A percentile compares a stretch with the other conserved stretches of the same genome.
Conservation (phyloP, 2,113 vertebrate genomes). For the Muscicapa adusta region DNA sequence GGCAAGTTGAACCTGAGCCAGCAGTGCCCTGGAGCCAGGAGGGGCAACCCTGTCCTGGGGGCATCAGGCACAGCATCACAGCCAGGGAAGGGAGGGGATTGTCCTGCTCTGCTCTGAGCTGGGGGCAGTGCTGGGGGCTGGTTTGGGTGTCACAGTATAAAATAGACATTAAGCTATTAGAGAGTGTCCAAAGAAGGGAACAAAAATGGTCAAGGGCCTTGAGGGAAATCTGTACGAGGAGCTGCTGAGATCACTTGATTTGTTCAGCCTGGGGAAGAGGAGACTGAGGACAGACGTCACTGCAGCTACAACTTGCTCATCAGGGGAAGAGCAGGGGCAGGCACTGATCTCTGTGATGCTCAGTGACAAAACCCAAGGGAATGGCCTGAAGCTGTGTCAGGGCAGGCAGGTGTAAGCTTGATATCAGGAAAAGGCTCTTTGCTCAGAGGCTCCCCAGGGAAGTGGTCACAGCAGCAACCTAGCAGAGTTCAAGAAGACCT, state of each 20-base stretch:
- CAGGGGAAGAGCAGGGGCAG: fast-evolving
- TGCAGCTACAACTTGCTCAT: background rate
- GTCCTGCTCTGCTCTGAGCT: fast-evolving
- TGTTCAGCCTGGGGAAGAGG: background rate
- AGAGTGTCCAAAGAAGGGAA: background rate
- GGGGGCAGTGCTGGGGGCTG: fast-evolving
- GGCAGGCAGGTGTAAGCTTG: background rate
- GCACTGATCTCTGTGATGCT: background rate
- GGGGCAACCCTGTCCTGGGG: background rate
- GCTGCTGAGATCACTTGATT: background rate
- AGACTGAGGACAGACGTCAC: background rate
- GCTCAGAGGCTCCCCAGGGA: background rate
- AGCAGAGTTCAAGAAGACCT: background rate
- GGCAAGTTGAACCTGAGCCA: fast-evolving
- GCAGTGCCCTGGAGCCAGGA: background rate
- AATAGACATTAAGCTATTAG: background rate
- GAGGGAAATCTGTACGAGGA: background rate
- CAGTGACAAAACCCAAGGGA: background rate
- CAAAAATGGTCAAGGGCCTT: too few relatives aligned
- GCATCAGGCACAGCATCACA: background rate
- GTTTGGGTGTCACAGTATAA: fast-evolving
- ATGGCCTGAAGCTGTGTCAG: background rate
- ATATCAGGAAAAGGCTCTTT: background rate
- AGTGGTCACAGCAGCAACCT: background rate
- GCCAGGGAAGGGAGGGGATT: fast-evolving